Evolutionary conservation across 1,140 invertebrate species (phyloP), one percentile per base, ranked within the genome.

Genomic region (Ceratitis capitata): DNA sequence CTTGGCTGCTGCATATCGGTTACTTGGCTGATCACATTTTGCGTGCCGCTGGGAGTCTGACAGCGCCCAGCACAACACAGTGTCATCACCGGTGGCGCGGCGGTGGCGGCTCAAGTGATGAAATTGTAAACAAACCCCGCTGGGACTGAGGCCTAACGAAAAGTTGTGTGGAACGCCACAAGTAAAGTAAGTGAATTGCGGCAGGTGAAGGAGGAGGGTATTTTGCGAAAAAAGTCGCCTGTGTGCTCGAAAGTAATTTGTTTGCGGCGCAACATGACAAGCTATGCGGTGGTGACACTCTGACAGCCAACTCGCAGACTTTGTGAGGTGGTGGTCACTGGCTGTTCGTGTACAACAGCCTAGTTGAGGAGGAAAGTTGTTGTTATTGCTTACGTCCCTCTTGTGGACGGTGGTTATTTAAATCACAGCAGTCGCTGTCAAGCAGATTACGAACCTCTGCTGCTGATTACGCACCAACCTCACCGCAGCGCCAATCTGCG

Each of bases 201-300:
- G 5, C 5, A 0, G n/a, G 64, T 2, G 16, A 23, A 45, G 23
- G 16, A 78, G 23, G 42, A 39, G 23, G n/a, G 14, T 12, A 16
- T 14, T 61, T 16, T 61, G 61, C 58, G 69, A 10, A 23, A 45
- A n/a, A 45, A 42, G 69, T 45, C 69, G 39, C 61, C 12, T 19
- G 61, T 32, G 61, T 35, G 69, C 39, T 78, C 45, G 26, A 78
- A 78, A 78, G 69, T 78, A 78, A 78, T 78, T 47, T 78, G 69
- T 78, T 78, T 78, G 69, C n/a, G 69, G 39, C 39, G n/a, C 69
- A 78, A 45, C 69, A 78, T 78, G 69, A 78, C 69, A 78, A n/a
- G 69, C 69, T 23, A 45, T 45, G 35, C 23, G 69, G 69, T 78
- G 39, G 45, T 10, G 35, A 78, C 39, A 47, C 69, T n/a, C n/a